These are phyloP conservation scores for Machaerirhynchus nigripectus DNA, from an alignment of 2,113 vertebrate genomes.

Conservation along the genomic window DNA sequence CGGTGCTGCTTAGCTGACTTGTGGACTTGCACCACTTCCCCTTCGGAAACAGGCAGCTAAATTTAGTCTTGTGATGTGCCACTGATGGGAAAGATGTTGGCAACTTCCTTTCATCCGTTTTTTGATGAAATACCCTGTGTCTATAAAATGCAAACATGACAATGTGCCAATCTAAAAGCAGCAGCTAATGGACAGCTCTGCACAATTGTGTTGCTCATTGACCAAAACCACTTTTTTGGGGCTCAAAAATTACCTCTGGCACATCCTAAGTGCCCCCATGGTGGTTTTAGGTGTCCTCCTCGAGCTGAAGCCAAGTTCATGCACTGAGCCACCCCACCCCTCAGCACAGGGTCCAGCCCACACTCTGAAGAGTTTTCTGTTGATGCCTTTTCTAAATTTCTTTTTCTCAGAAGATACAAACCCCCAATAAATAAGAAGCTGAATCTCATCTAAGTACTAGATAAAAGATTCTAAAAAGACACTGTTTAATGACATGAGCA, in stretches of 20 bases:
- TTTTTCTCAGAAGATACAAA: background rate
- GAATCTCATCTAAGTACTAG: background rate
- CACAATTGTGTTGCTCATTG: fast-evolving
- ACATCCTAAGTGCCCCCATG: fast-evolving
- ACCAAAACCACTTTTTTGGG: background rate
- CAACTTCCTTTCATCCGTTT: background rate
- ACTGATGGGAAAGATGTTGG: background rate
- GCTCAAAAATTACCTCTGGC: background rate
- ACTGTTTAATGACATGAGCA: background rate
- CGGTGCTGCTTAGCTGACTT: background rate
- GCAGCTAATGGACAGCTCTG: background rate
- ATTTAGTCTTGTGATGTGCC: background rate
- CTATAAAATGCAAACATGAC: fast-evolving
- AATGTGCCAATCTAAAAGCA: background rate
- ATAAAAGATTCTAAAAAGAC: background rate
- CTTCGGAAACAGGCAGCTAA: background rate
- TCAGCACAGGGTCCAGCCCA: background rate
- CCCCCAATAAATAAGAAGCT: background rate
- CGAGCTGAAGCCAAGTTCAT: background rate
- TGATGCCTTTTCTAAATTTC: background rate
- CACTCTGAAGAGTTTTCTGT: background rate
- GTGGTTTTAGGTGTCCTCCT: background rate
- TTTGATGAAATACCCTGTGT: background rate
- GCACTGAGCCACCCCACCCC: background rate
- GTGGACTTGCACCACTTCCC: background rate